A percentile compares a stretch with the other conserved stretches of the same genome.
These are phyloP conservation scores for Dreissena polymorpha DNA, from an alignment of 1,140 invertebrate genomes.

Conservation along the genomic window DNA sequence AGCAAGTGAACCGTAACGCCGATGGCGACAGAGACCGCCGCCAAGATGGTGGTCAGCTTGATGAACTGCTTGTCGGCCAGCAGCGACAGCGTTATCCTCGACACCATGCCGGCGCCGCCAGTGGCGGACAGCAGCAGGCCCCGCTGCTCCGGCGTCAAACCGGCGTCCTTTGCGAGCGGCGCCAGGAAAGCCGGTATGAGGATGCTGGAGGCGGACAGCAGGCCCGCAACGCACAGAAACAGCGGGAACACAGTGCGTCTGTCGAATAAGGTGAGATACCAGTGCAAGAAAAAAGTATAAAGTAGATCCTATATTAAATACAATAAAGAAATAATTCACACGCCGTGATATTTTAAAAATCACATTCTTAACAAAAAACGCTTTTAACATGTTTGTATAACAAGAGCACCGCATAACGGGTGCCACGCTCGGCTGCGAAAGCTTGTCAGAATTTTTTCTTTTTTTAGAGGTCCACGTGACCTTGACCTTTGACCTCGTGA, in stretches of 20 bases:
- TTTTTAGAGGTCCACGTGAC: too few species aligned
- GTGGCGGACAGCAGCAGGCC: constrained; percentile 33
- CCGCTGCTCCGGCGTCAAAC: constrained; percentile 3
- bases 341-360: too few species aligned
- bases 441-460: too few species aligned
- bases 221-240: constrained; percentile 27
- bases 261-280: too few species aligned
- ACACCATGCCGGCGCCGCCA: constrained; percentile 30
- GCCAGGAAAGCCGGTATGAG: constrained; percentile 19
- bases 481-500: too few species aligned
- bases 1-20: constrained; percentile 25
- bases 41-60: constrained; percentile 36
- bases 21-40: neutral
- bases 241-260: constrained; percentile 30
- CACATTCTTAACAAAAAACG: too few species aligned
- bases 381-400: too few species aligned
- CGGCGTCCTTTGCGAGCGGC: constrained; percentile 26
- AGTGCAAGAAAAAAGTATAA: too few species aligned
- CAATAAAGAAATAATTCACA: too few species aligned
- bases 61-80: constrained; percentile 39
- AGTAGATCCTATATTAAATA: too few species aligned
- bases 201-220: constrained; percentile 11
- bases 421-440: too few species aligned
- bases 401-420: too few species aligned
- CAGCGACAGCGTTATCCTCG: constrained; percentile 24